Percentiles rank a stretch among this genome's conserved stretches.
phyloP scores from a whole-genome alignment of 2,888 invertebrate species.

The Salticus scenicus region DNA sequence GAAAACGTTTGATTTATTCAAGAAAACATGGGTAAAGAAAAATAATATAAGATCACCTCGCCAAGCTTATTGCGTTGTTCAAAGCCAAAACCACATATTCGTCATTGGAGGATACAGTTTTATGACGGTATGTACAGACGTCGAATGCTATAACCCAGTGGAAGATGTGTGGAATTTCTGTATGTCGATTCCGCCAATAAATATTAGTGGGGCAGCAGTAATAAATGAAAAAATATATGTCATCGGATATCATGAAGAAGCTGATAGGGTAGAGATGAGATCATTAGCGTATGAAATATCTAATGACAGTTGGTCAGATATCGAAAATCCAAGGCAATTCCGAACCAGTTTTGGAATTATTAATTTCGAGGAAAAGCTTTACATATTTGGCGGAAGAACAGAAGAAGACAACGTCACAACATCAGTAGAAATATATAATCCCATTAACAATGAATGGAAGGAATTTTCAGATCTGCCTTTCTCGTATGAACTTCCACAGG shows the following conservation, averaged over 20 bases:
- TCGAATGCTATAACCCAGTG: background rate
- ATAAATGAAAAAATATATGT: background rate
- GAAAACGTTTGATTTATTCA: background rate
- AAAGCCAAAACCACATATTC: background rate
- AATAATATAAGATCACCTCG: background rate
- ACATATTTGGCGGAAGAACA: background rate
- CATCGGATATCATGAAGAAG: background rate
- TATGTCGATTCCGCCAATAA: background rate
- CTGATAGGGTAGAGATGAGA: background rate
- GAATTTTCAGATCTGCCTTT: too few relatives aligned
- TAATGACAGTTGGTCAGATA: background rate
- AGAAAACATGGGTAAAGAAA: background rate
- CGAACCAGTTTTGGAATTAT: background rate
- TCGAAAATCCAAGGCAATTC: too few relatives aligned
- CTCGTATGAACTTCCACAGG: too few relatives aligned
- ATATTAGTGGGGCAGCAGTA: background rate
- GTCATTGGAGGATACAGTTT: background rate
- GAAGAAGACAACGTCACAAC: too few relatives aligned
- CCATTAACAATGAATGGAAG: background rate
- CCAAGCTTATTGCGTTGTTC: background rate
- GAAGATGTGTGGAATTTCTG: background rate
- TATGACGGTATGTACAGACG: background rate
- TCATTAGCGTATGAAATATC: background rate
- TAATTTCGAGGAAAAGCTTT: background rate
- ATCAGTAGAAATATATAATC: too few relatives aligned